These are phyloP conservation scores for Calameuta filiformis DNA, from an alignment of 2,888 invertebrate genomes.

Conservation along the genomic window DNA sequence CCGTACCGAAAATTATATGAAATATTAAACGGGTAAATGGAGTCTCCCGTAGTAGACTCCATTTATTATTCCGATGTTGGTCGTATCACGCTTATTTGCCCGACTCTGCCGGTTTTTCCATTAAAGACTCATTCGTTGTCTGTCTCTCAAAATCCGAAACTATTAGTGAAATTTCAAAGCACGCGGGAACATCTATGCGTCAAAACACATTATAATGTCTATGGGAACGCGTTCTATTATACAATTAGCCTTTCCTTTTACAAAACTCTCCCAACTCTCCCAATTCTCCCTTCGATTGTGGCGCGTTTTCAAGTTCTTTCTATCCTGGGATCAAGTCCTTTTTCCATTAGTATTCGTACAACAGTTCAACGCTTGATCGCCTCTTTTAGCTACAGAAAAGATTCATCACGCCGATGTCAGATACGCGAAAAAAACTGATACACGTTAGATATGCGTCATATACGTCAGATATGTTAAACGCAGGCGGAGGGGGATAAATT, in stretches of 20 bases:
- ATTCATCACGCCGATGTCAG: background rate
- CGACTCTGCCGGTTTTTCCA: background rate
- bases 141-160: background rate
- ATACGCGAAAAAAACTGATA: background rate
- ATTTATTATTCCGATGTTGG: background rate
- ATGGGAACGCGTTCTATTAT: background rate
- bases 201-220: background rate
- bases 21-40: background rate
- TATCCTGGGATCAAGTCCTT: background rate
- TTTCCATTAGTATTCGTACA: background rate
- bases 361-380: background rate
- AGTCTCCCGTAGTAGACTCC: background rate
- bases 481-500: background rate
- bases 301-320: background rate
- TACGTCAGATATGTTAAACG: background rate
- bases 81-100: background rate
- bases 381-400: background rate
- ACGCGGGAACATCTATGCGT: background rate
- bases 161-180: background rate
- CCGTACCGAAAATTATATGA: background rate
- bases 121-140: background rate
- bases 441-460: background rate
- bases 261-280: background rate
- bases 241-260: background rate
- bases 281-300: background rate